A percentile compares a stretch with the other conserved stretches of the same genome.
phyloP scores from a whole-genome alignment of 2,113 vertebrate genomes.

The Lepus timidus region DNA sequence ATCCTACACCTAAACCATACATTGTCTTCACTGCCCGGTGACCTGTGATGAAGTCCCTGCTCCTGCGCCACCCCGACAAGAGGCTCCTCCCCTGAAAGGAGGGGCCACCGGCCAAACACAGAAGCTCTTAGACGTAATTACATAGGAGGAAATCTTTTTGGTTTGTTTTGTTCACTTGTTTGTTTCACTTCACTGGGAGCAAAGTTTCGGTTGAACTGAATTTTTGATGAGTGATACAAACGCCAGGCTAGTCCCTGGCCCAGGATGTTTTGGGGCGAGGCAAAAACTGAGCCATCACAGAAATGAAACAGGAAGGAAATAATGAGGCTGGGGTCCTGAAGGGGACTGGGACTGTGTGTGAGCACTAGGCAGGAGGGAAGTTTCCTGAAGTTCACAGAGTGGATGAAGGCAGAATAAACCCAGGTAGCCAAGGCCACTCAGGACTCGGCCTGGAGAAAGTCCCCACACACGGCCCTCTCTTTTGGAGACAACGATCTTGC shows the following conservation, averaged over 20 bases:
- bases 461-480: neutral
- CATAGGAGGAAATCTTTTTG: neutral
- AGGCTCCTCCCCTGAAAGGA: too few species aligned
- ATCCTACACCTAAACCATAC: neutral
- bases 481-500: neutral
- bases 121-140: neutral
- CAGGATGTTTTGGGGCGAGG: neutral
- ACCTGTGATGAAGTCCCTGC: neutral
- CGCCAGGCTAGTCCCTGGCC: neutral
- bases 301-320: neutral
- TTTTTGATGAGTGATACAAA: neutral
- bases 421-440: neutral
- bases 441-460: neutral
- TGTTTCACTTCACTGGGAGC: constrained; percentile 21
- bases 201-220: neutral
- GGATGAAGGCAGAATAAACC: constrained; percentile 17
- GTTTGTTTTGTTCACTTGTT: neutral
- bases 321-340: neutral
- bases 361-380: neutral
- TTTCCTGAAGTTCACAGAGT: neutral
- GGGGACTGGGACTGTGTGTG: neutral
- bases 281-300: neutral
- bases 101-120: neutral
- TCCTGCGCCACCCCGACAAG: neutral
- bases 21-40: neutral